Evolutionary conservation across 2,888 invertebrate species (phyloP).

Genomic region (Saturnia japonica): DNA sequence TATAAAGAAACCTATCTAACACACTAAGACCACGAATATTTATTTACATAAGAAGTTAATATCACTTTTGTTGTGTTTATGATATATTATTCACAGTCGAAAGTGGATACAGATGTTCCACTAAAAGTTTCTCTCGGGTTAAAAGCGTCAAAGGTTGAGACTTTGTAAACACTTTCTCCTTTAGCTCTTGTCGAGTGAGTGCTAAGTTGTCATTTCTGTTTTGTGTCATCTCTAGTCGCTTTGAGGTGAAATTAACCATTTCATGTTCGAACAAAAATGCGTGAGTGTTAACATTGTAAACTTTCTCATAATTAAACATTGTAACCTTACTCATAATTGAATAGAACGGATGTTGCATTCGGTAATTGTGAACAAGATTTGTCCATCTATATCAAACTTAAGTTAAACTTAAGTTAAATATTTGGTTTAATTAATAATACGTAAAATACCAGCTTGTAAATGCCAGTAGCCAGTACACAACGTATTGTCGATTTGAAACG

Average conservation of each 20-base stretch:
- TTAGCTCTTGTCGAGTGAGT: constrained; percentile 8
- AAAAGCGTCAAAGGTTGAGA: constrained; percentile 5
- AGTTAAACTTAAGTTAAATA: too few relatives aligned
- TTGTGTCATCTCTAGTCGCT: not conserved
- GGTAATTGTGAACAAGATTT: not conserved
- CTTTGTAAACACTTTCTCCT: constrained; percentile 13
- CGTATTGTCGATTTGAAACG: too few relatives aligned
- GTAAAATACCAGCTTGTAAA: too few relatives aligned
- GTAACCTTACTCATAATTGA: not conserved
- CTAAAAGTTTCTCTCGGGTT: constrained; percentile 3
- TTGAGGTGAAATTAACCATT: not conserved
- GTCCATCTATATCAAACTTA: not conserved
- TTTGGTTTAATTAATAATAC: too few relatives aligned
- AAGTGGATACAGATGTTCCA: constrained; percentile 4
- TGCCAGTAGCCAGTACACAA: too few relatives aligned
- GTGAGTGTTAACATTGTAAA: not conserved
- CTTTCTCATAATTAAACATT: not conserved
- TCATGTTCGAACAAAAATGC: not conserved
- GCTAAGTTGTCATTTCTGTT: constrained; percentile 13
- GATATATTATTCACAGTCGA: not conserved
- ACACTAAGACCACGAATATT: not conserved
- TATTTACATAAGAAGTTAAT: not conserved
- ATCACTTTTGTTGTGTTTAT: not conserved
- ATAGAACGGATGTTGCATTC: not conserved
- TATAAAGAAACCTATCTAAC: not conserved